These are phyloP conservation scores for Garrulus glandarius DNA, from an alignment of 2,797 vertebrate species.

Conservation along the genomic window DNA sequence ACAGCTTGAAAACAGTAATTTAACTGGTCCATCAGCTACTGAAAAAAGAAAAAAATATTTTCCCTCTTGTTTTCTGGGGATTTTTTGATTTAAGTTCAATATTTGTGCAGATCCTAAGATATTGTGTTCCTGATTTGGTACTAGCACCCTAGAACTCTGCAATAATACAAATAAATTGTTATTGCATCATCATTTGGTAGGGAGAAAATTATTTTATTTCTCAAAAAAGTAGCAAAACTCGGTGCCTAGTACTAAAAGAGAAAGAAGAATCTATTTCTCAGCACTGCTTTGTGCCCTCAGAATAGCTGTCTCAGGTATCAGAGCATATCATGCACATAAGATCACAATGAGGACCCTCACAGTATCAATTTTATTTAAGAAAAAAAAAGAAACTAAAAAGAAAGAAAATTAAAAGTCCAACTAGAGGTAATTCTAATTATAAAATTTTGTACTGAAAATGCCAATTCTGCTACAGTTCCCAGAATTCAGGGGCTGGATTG, in stretches of 20 bases:
- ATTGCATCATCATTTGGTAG: not conserved
- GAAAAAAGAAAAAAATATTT: not conserved
- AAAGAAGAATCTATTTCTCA: not conserved
- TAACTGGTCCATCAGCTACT: not conserved
- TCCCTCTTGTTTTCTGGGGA: not conserved
- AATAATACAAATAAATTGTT: not conserved
- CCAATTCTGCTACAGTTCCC: not conserved
- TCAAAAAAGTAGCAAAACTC: not conserved
- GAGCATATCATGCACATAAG: not conserved
- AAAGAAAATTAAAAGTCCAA: not conserved
- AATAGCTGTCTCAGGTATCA: not conserved
- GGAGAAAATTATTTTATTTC: not conserved
- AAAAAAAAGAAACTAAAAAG: not conserved
- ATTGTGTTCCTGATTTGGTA: not conserved
- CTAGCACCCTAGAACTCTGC: not conserved
- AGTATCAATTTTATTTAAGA: not conserved
- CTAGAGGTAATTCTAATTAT: not conserved
- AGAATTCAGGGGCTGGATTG: not conserved
- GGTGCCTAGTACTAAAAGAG: not conserved
- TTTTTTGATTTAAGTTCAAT: not conserved
- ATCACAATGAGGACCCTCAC: not conserved
- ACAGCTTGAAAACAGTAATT: not conserved
- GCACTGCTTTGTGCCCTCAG: not conserved
- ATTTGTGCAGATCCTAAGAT: not conserved
- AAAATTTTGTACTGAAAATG: not conserved